Evolutionary conservation across 2,888 invertebrate species (phyloP).

Genomic region (Tethea ocularis): DNA sequence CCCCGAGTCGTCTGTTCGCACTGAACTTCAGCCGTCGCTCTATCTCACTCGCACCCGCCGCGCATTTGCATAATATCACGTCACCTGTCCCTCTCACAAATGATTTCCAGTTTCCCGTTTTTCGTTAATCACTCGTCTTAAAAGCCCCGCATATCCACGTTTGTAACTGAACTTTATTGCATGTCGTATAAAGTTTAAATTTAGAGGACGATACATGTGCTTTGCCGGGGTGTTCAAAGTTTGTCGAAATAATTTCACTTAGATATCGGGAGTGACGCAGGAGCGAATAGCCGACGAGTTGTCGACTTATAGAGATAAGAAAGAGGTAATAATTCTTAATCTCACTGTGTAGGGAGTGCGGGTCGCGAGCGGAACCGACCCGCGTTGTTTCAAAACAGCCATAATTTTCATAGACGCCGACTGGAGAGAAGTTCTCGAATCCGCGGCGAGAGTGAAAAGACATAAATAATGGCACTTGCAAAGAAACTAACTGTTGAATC

Average conservation of each 20-base stretch:
- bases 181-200: constrained; percentile 40
- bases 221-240: constrained; percentile 63
- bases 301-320: constrained; percentile 74
- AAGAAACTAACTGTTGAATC: constrained; percentile 6
- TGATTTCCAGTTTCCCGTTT: constrained; percentile 81
- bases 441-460: constrained; percentile 25
- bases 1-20: constrained; percentile 38
- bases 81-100: constrained; percentile 80
- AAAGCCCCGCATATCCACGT: constrained; percentile 35
- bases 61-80: constrained; percentile 75
- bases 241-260: constrained; percentile 77
- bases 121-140: constrained; percentile 76
- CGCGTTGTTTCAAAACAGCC: constrained; percentile 63
- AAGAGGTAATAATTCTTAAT: constrained; percentile 76
- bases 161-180: constrained; percentile 44
- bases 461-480: constrained; percentile 11
- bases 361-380: constrained; percentile 43
- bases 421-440: constrained; percentile 48
- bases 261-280: constrained; percentile 61
- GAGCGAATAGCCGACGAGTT: constrained; percentile 72
- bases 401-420: constrained; percentile 54
- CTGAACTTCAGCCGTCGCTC: constrained; percentile 62
- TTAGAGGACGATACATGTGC: constrained; percentile 27
- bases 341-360: constrained; percentile 48
- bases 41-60: constrained; percentile 57